Evolutionary conservation across 2,113 vertebrate genomes (phyloP), one percentile per base, ranked within the genome.

Genomic region (Andinoacara biseriatus): DNA sequence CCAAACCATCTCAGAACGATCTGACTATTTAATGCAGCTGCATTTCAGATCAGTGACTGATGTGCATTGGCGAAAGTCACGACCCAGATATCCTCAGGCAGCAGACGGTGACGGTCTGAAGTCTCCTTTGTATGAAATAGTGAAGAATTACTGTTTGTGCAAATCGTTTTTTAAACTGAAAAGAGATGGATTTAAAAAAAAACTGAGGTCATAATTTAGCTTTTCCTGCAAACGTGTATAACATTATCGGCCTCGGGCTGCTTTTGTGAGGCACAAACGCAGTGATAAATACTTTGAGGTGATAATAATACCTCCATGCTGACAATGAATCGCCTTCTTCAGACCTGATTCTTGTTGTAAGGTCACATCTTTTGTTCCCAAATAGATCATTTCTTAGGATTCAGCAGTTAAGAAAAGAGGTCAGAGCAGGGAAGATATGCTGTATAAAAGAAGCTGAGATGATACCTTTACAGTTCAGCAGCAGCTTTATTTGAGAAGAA

Each of bases 161-260:
- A 54, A 43, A 54, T 0, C 5, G 9, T 74, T 31, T 1, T 7
- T 33, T 2, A 26, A n/a, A n/a, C n/a, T n/a, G n/a, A n/a, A n/a
- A n/a, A n/a, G n/a, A 31, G 11, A 33, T 6, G 18, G 29, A 54
- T 10, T 74, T 57, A 17, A 35, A 74, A 74, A 20, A 33, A 56
- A 74, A 18, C 63, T 0, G 40, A 49, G 14, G 22, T 22, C 3
- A 69, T 29, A 0, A 7, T 18, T 18, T 11, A 1, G 5, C 65
- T 46, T 10, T 46, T 17, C 9, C 0, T 49, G 40, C 65, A 10
- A 0, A 24, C 40, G 5, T 69, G 0, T 49, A 24, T 1, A 49
- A 29, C 22, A 26, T 26, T 29, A 29, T 49, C 43, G 3, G 40
- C 15, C 38, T 49, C 1, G 26, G 0, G 4, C 10, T 52, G 14